phyloP scores from a whole-genome alignment of 2,113 vertebrate genomes.

The Trachemys scripta region DNA sequence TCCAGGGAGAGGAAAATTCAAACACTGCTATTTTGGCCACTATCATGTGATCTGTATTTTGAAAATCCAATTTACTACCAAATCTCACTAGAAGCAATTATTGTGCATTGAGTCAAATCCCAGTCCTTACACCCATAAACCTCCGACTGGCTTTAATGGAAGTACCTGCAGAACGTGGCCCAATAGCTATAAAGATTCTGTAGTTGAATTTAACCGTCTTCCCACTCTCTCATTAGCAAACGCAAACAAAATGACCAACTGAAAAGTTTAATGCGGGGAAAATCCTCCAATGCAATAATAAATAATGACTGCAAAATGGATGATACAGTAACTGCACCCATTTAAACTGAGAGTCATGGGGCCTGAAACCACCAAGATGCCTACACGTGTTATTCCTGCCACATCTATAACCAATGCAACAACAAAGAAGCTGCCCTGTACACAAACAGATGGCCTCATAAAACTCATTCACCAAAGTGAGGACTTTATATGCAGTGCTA shows the following conservation, averaged over 20 bases:
- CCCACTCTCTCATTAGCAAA: conserved; percentile 49
- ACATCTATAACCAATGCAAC: not conserved
- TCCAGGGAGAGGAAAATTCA: conserved; percentile 55
- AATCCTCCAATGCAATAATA: conserved; percentile 38
- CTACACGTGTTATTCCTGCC: not conserved
- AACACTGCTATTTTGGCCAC: conserved; percentile 42
- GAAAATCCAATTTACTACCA: conserved; percentile 44
- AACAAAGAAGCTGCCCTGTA: not conserved
- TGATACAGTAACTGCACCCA: not conserved
- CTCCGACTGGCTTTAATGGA: conserved; percentile 65
- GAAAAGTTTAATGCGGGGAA: conserved; percentile 51
- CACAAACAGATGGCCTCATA: not conserved
- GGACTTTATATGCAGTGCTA: not conserved
- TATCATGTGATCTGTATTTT: conserved; percentile 54
- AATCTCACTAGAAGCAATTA: conserved; percentile 20
- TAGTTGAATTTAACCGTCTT: conserved; percentile 67
- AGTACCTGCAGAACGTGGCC: conserved; percentile 62
- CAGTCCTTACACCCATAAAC: conserved; percentile 60
- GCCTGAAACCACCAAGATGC: not conserved
- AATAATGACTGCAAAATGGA: conserved; percentile 30
- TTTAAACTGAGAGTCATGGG: not conserved
- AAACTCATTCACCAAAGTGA: not conserved
- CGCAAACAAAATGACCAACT: conserved; percentile 62
- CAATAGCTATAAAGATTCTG: conserved; percentile 64
- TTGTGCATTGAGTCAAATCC: conserved; percentile 69